These are phyloP conservation scores for Melieria omissa DNA, from an alignment of 2,888 invertebrate genomes.

Conservation along the genomic window DNA sequence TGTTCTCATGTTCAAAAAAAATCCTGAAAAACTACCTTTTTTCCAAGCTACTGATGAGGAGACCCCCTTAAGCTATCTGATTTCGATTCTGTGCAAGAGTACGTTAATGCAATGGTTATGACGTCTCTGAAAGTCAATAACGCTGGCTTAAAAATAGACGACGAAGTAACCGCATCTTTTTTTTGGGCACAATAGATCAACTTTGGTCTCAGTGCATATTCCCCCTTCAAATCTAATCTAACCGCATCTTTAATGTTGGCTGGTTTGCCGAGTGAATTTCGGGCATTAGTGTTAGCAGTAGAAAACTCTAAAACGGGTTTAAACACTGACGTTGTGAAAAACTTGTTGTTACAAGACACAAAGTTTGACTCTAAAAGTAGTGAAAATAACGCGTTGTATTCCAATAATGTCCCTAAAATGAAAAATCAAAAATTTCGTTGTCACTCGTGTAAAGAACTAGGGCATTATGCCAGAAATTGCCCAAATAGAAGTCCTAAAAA, in stretches of 20 bases:
- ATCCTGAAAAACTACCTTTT: no score
- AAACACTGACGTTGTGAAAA: conserved; percentile 36
- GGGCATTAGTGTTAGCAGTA: conserved; percentile 38
- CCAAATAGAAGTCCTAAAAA: conserved; percentile 7
- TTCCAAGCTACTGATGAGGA: no score
- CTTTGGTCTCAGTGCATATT: no score
- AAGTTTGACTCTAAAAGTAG: conserved; percentile 30
- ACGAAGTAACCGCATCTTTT: conserved; percentile 35
- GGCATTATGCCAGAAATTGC: conserved; percentile 23
- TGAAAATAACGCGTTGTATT: conserved; percentile 27
- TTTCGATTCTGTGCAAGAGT: conserved; percentile 30
- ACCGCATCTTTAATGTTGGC: conserved; percentile 39
- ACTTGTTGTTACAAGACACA: conserved; percentile 35
- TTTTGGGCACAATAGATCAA: no score
- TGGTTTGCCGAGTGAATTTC: conserved; percentile 38
- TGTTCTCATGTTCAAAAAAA: no score
- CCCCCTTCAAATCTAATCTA: no score
- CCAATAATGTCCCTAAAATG: conserved; percentile 11
- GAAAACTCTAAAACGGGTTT: conserved; percentile 39
- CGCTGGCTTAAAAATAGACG: conserved; percentile 32
- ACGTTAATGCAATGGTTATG: conserved; percentile 32
- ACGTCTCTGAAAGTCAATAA: conserved; percentile 26
- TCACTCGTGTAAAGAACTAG: conserved; percentile 26
- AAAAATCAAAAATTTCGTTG: conserved; percentile 26
- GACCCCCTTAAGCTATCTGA: conserved; percentile 26